phyloP scores from a whole-genome alignment of 2,888 invertebrate genomes.

The Drosophila prostipennis region DNA sequence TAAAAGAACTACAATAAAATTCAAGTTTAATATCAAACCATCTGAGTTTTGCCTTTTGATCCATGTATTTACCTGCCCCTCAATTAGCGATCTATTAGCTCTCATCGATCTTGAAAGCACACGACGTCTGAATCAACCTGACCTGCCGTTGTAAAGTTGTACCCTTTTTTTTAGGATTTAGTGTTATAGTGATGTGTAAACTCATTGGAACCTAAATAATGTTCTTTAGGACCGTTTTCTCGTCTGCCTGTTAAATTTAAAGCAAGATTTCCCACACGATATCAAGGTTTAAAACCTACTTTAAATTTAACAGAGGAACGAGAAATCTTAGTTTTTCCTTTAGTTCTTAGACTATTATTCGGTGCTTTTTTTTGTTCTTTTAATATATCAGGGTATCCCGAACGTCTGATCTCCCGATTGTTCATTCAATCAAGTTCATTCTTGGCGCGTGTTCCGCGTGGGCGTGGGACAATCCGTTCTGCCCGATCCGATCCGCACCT shows the following conservation, averaged over 20 bases:
- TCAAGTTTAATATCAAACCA: conserved; percentile 44
- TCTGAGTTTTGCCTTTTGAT: conserved; percentile 1
- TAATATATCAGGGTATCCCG: conserved; percentile 5
- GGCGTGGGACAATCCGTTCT: conserved; percentile 68
- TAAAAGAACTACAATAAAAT: conserved; percentile 48
- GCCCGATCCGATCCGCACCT: conserved; percentile 21
- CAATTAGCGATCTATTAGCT: neutral
- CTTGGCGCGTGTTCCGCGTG: conserved; percentile 74
- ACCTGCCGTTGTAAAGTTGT: conserved; percentile 11
- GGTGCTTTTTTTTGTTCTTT: too few species aligned
- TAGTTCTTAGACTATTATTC: neutral
- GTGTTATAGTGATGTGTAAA: too few species aligned
- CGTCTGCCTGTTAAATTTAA: too few species aligned
- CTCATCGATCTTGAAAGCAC: conserved; percentile 9
- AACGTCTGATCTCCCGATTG: neutral
- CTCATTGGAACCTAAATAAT: too few species aligned
- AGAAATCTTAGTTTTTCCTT: too few species aligned
- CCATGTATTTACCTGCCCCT: neutral
- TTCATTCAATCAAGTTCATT: conserved; percentile 30
- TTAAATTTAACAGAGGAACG: too few species aligned
- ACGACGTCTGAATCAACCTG: conserved; percentile 30
- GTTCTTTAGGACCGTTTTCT: too few species aligned
- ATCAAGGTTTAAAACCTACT: too few species aligned
- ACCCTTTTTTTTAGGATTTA: neutral
- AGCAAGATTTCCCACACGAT: too few species aligned